phyloP scores from a whole-genome alignment of 2,797 vertebrate species.

The Corythornis leucogaster region DNA sequence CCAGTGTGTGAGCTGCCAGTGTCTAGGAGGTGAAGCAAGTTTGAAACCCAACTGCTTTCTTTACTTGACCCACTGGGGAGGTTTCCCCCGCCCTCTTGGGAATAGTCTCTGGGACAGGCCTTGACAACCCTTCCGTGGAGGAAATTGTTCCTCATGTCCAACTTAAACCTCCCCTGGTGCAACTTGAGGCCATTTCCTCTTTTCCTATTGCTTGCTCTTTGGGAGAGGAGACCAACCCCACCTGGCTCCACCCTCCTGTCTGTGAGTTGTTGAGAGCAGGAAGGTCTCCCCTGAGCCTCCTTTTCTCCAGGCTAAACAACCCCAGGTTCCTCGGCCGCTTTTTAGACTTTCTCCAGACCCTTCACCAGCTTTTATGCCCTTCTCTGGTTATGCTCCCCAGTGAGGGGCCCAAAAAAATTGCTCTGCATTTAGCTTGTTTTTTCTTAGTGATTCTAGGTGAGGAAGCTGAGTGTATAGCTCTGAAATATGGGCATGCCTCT shows the following conservation, averaged over 20 bases:
- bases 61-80: background rate
- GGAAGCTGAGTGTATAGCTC: rapidly evolving
- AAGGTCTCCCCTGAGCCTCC: background rate
- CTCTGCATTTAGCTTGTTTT: background rate
- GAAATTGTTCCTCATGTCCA: too few relatives aligned
- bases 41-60: background rate
- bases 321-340: background rate
- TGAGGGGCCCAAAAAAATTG: background rate
- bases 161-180: too few relatives aligned
- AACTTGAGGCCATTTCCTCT: too few relatives aligned
- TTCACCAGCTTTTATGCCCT: background rate
- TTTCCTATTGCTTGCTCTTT: too few relatives aligned
- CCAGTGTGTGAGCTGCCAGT: background rate
- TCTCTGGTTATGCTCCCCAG: background rate
- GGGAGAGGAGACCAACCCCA: too few relatives aligned
- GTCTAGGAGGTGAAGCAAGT: background rate
- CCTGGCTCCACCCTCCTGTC: background rate
- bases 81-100: background rate
- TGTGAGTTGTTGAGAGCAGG: background rate
- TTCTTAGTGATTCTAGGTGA: background rate
- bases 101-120: background rate
- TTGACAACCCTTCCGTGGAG: background rate
- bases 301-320: background rate
- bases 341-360: background rate
- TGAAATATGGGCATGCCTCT: background rate